Percentiles rank a stretch among this genome's conserved stretches.
Evolutionary conservation across 2,113 vertebrate species (phyloP).

Genomic region (Stercorarius parasiticus): DNA sequence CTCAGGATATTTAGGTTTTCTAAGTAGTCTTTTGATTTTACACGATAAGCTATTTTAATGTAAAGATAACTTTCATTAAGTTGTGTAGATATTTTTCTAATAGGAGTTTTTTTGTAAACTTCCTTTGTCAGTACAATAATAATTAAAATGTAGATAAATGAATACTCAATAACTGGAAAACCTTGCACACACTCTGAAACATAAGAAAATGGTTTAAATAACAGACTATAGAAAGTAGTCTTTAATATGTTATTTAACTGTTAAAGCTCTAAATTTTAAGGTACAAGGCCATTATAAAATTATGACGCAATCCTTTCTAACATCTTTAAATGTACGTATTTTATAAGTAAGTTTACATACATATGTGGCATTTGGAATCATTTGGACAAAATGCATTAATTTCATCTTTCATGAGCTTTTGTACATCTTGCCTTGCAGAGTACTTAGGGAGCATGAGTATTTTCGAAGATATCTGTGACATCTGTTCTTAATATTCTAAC

Average conservation of each 20-base stretch:
- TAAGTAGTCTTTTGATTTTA: background rate
- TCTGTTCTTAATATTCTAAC: conserved; percentile 78
- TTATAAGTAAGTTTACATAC: conserved; percentile 28
- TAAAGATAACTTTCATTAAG: background rate
- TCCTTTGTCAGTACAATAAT: conserved; percentile 14
- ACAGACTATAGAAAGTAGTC: conserved; percentile 4
- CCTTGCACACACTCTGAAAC: background rate
- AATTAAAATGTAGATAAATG: conserved; percentile 35
- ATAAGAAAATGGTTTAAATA: conserved; percentile 27
- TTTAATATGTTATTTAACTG: conserved; percentile 44
- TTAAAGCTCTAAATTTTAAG: conserved; percentile 1
- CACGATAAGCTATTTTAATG: background rate
- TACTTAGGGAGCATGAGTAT: conserved; percentile 42
- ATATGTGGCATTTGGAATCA: background rate
- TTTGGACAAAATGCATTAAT: conserved; percentile 25
- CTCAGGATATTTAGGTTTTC: background rate
- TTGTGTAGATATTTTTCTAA: background rate
- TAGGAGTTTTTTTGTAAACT: background rate
- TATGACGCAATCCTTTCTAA: background rate
- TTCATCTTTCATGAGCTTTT: conserved; percentile 32
- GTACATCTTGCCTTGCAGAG: conserved; percentile 16
- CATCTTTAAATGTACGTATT: conserved; percentile 32
- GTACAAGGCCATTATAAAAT: background rate
- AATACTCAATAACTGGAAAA: conserved; percentile 27
- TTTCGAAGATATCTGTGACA: conserved; percentile 67